Base-by-base conservation (phyloP, 2,797 vertebrate genomes). In the Thripadectes ignobilis region DNA sequence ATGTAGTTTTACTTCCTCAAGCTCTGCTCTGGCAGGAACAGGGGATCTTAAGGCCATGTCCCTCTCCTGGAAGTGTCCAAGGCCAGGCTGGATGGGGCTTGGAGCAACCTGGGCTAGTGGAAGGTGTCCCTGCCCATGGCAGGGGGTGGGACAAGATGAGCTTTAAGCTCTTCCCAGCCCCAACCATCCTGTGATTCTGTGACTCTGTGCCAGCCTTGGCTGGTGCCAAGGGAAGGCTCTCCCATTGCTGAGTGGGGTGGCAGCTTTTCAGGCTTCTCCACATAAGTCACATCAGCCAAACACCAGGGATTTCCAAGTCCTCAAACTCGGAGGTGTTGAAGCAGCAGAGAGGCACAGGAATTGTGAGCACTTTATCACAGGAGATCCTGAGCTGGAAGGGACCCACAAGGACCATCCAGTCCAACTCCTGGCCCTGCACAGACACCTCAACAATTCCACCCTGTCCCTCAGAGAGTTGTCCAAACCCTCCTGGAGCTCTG, bases 221-320 rank as follows among this genome's bases (percentile, higher is more conserved):
- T 38, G 22, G 38, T 5, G 30, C 15, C 62, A 17, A 30, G 29
- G 46, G 67, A 69, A 65, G 58, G 48, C 29, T 30, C 29, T 71
- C 66, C 34, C 36, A 1, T 0, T 5, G 30, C 17, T 5, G 36
- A 59, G 19, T 1, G 12, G 6, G 3, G 7, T 7, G 11, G 4
- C 36, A 71, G 39, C 34, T 15, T 20, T 26, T 27, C 30, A 51
- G 48, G 48, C 38, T 82, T 24, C 62, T 39, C 54, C 74, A 27
- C 4, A 0, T 13, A 38, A 54, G 18, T 16, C 54, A 39, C 46
- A 32, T 6, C 51, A 62, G 48, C 34, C 14, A 39, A n/a, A 10
- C 7, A 36, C 1, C 34, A 39, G 29, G 7, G 22, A 46, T 15
- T 38, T 34, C 38, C 51, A 51, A 29, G 8, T 49, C 52, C 71